These are phyloP conservation scores for Siniperca chuatsi DNA, from an alignment of 2,113 vertebrate species.

Conservation along the genomic window DNA sequence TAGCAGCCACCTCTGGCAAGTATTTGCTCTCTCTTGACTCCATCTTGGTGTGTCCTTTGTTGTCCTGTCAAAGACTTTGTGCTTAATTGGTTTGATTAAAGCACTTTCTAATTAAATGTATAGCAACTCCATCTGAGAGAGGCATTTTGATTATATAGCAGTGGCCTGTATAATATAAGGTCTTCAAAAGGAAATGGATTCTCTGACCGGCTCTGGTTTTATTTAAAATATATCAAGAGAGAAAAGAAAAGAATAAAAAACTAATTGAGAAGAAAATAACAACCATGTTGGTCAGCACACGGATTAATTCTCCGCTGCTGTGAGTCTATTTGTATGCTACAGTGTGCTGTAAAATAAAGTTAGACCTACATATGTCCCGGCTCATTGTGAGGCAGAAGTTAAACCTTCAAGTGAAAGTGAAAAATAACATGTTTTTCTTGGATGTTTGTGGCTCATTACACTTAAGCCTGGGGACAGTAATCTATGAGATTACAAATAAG, in stretches of 20 bases:
- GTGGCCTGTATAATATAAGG: slow-evolving; percentile 48
- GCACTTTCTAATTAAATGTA: slow-evolving; percentile 47
- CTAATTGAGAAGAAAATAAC: slow-evolving; percentile 15
- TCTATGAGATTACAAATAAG: slow-evolving; percentile 79
- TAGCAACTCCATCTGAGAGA: slow-evolving; percentile 31
- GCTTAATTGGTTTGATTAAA: slow-evolving; percentile 54
- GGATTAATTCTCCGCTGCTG: slow-evolving; percentile 8
- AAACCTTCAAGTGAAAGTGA: slow-evolving; percentile 61
- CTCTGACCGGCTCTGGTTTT: slow-evolving; percentile 25
- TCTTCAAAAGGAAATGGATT: slow-evolving; percentile 48
- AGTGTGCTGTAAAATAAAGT: slow-evolving; percentile 19
- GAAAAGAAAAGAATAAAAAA: slow-evolving; percentile 8
- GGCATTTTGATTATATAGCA: slow-evolving; percentile 53
- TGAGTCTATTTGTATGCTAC: background rate
- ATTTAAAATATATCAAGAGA: slow-evolving; percentile 31
- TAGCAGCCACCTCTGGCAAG: slow-evolving; percentile 4
- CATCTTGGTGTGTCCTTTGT: slow-evolving; percentile 44
- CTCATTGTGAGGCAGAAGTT: slow-evolving; percentile 23
- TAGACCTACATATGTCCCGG: background rate
- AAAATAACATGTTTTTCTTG: slow-evolving; percentile 71
- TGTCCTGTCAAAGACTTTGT: slow-evolving; percentile 36
- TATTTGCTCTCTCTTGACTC: slow-evolving; percentile 34
- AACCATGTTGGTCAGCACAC: background rate
- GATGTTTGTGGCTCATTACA: slow-evolving; percentile 77
- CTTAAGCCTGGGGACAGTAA: slow-evolving; percentile 76